Evolutionary conservation across 2,888 invertebrate species (phyloP), one percentile per base, ranked within the genome.

Genomic region (Drosophila neotestacea): DNA sequence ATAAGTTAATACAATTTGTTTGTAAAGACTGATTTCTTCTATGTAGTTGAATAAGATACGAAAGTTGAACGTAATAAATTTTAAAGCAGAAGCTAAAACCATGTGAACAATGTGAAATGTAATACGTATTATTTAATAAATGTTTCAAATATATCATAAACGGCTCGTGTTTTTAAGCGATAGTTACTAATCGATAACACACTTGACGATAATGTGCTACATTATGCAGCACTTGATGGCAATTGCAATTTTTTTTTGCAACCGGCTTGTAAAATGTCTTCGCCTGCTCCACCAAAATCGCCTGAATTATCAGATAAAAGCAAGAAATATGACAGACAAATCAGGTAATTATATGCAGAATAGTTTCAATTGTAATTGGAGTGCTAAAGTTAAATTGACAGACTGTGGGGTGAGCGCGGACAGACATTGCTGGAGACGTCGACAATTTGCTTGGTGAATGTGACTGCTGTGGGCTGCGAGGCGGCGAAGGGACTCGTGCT

Each of bases 381-480:
- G 4, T 9, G 5, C n/a, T 39, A 4, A 6, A 52, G 0, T 36
- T 61, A 38, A 7, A 1, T 4, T 0, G 4, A 41, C 84, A 97
- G 98, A 90, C 94, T 99, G 85, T 99, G 99, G 99, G 99, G 99
- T 73, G 99, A 99, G 91, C 98, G 99, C 93, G 99, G 99, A 0
- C 99, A 99, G 93, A 93, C 94, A 74, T 94, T 96, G 4, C 93
- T 99, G 64, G 99, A 99, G 94, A 94, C 94, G 73, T 96, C 98
- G 13, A 96, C 97, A 91, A 95, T 99, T 81, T 99, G 99, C 92
- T 92, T 99, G 28, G 96, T 99, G 75, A 98, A 98, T 93, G 98
- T 98, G 1, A 97, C 96, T 44, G 97, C 97, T 6, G 94, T 98
- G 50, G 99, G 99, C 11, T 98, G 99, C 28, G 99, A 99, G 94